These are phyloP conservation scores for Cerastis leucographa DNA, from an alignment of 2,888 invertebrate species.

Conservation along the genomic window DNA sequence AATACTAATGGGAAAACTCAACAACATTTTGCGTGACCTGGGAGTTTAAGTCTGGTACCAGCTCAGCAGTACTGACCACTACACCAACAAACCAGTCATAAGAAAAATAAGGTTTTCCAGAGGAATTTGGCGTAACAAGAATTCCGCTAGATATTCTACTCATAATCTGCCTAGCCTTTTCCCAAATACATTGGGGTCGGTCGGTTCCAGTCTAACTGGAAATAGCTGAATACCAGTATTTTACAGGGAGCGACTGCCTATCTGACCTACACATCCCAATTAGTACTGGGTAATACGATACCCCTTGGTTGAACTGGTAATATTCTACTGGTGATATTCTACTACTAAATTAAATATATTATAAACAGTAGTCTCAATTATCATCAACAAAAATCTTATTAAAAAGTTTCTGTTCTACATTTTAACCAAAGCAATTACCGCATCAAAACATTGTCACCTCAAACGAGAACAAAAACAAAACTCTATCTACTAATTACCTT, in stretches of 20 bases:
- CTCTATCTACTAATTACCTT: conserved; percentile 40
- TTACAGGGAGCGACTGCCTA: too few relatives aligned
- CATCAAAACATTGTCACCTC: conserved; percentile 28
- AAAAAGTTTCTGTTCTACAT: neutral
- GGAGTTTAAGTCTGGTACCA: neutral
- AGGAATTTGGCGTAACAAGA: neutral
- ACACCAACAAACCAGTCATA: neutral
- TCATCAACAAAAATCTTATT: neutral
- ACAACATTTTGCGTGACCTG: neutral
- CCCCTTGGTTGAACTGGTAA: too few relatives aligned
- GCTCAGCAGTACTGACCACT: neutral
- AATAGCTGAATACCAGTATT: too few relatives aligned
- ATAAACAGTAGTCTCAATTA: neutral
- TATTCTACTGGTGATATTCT: neutral
- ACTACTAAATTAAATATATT: neutral
- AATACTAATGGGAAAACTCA: neutral
- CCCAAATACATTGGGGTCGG: too few relatives aligned
- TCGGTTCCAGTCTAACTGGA: too few relatives aligned
- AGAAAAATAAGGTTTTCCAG: neutral
- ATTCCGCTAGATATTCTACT: neutral
- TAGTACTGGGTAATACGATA: too few relatives aligned
- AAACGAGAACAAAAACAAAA: conserved; percentile 29
- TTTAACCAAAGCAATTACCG: neutral
- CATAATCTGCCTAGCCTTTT: too few relatives aligned
- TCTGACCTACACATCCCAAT: too few relatives aligned